Evolutionary conservation across 2,113 vertebrate genomes (phyloP).

Genomic region (Hyla sarda): DNA sequence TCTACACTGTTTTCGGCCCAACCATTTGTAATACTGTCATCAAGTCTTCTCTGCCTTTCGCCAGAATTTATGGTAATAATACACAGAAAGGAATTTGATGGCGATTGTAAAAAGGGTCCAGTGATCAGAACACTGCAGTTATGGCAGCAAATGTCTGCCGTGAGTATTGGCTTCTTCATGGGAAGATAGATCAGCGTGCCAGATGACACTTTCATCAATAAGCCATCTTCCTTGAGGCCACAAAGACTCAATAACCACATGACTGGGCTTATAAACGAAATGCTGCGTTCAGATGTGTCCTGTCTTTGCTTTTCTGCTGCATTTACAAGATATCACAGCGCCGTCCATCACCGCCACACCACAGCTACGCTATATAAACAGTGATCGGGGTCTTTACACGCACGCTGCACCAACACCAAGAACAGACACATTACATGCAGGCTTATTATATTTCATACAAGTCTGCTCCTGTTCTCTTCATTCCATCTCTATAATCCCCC

Average conservation of each 20-base stretch:
- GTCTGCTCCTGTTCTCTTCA: constrained; percentile 12
- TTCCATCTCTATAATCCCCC: background rate
- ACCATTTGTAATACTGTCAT: background rate
- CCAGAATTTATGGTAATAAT: background rate
- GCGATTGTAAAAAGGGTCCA: background rate
- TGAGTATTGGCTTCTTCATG: background rate
- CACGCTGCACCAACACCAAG: background rate
- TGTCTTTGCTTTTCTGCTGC: background rate
- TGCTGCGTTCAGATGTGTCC: background rate
- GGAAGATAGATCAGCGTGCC: background rate
- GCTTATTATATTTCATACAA: background rate
- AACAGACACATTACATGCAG: background rate
- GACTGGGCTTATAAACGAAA: background rate
- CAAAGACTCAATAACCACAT: background rate
- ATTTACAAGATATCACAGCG: background rate
- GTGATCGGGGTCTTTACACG: background rate
- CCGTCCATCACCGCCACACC: background rate
- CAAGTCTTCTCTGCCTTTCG: background rate
- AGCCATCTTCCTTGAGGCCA: constrained; percentile 2
- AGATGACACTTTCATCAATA: constrained; percentile 25
- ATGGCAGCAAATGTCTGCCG: background rate
- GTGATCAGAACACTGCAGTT: background rate
- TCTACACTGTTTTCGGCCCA: background rate
- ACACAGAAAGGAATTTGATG: background rate
- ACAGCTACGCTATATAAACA: background rate